Percentiles rank a stretch among this genome's conserved stretches.
Evolutionary conservation across 2,797 vertebrate species (phyloP).

Genomic region (Coccyzus lansbergi): DNA sequence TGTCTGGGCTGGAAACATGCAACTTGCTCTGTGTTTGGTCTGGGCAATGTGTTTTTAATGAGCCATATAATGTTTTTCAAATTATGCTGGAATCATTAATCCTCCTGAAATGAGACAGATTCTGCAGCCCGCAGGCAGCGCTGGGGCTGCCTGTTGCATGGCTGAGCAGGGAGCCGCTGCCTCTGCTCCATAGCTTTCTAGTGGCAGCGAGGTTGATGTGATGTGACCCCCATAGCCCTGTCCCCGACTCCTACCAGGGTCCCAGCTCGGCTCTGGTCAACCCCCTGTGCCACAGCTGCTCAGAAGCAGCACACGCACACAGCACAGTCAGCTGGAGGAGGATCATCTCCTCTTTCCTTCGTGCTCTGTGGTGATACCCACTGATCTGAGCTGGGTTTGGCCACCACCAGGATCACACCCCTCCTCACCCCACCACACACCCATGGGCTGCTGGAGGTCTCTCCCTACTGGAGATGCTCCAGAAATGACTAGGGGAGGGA

Average conservation of each 20-base stretch:
- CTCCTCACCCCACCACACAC: rapidly evolving
- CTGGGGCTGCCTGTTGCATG: background rate
- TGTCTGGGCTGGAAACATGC: background rate
- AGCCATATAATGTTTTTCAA: conserved; percentile 55
- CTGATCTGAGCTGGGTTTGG: background rate
- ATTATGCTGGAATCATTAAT: conserved; percentile 53
- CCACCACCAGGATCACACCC: background rate
- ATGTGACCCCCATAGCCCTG: background rate
- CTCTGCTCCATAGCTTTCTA: background rate
- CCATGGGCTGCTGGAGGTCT: background rate
- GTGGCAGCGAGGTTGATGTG: background rate
- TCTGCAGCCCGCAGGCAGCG: background rate
- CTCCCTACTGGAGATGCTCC: background rate
- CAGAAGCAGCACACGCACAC: background rate
- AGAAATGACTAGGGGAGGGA: background rate
- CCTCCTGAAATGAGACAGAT: conserved; percentile 64
- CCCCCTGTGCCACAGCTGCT: rapidly evolving
- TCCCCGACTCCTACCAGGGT: background rate
- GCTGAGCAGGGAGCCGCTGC: background rate
- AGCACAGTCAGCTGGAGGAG: rapidly evolving
- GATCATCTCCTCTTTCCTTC: background rate
- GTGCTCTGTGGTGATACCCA: rapidly evolving
- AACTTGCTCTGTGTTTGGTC: background rate
- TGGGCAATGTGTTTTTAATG: conserved; percentile 56
- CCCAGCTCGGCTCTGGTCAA: rapidly evolving